Evolutionary conservation across 2,888 invertebrate genomes (phyloP), one percentile per base, ranked within the genome.

Genomic region (Oxycera nigricornis): DNA sequence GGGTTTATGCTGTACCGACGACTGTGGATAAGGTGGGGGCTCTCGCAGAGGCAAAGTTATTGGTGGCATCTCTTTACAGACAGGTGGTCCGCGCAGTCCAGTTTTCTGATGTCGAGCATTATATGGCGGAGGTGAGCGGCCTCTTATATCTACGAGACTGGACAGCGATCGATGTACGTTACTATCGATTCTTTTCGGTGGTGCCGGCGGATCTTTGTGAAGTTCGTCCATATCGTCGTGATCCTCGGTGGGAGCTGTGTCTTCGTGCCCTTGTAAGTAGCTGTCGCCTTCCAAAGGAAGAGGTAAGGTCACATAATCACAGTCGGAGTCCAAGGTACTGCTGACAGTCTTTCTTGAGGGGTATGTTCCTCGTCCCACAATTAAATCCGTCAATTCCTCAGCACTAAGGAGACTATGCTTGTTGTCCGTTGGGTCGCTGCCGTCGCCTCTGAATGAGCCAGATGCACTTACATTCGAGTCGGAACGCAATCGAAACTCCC

Each of bases 401-500:
- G 94, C 94, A 35, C 94, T 93, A 7, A 94, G 87, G 74, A 93
- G 86, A 24, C 91, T 90, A 77, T 91, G 92, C 79, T 91, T 91
- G 77, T 89, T 91, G 81, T 93, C 93, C 1, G 94, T 92, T 2
- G 94, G 94, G 84, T 94, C 94, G 81, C 94, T 94, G n/a, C 94
- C 94, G 81, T 94, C 94, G 2, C 94, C 94, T 62, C 94, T 91
- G 82, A 94, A 94, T 67, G 94, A 94, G 24, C 89, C 90, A 31
- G 89, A 87, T n/a, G 91, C 90, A 82, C 94, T 94, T 0, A 92
- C 89, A 79, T 92, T 91, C 1, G 94, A 94, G 81, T 94, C 93
- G 50, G 93, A 91, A 73, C 92, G 86, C 81, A 90, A 87, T 74
- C 92, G 86, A 81, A 91, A 91, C 65, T 83, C 80, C 72, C 83